Evolutionary conservation across 2,113 vertebrate species (phyloP).

Genomic region (Podarcis raffonei): DNA sequence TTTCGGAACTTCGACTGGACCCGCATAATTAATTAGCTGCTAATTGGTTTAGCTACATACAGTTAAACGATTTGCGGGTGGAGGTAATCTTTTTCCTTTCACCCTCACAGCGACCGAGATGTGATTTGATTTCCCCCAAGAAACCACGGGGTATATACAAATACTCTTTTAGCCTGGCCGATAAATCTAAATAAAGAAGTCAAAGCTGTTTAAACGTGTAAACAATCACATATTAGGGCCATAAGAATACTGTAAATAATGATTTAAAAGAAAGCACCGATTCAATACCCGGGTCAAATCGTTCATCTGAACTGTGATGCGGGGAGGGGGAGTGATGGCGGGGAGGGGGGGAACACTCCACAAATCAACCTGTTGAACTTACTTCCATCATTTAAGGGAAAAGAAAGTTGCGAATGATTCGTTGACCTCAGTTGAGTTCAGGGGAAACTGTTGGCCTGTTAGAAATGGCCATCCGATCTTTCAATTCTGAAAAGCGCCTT

Average conservation of each 20-base stretch:
- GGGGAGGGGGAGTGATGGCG: background rate
- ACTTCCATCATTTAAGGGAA: constrained; percentile 8
- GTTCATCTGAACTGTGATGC: constrained; percentile 21
- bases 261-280: constrained; percentile 9
- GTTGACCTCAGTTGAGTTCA: background rate
- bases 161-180: background rate
- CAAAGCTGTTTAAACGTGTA: constrained; percentile 55
- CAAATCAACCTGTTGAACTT: background rate
- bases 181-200: background rate
- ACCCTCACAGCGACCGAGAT: background rate
- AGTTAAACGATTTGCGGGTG: constrained; percentile 45
- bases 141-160: background rate
- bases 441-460: background rate
- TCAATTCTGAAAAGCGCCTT: background rate
- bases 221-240: constrained; percentile 54
- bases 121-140: background rate
- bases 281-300: constrained; percentile 41
- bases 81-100: constrained; percentile 17
- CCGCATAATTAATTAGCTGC: background rate
- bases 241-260: too few species aligned
- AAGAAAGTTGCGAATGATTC: constrained; percentile 17
- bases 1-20: background rate
- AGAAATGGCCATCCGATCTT: background rate
- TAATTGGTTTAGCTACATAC: constrained; percentile 54
- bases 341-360: too few species aligned